Conservation (phyloP, 2,888 invertebrate genomes). For the Megalurothrips usitatus region DNA sequence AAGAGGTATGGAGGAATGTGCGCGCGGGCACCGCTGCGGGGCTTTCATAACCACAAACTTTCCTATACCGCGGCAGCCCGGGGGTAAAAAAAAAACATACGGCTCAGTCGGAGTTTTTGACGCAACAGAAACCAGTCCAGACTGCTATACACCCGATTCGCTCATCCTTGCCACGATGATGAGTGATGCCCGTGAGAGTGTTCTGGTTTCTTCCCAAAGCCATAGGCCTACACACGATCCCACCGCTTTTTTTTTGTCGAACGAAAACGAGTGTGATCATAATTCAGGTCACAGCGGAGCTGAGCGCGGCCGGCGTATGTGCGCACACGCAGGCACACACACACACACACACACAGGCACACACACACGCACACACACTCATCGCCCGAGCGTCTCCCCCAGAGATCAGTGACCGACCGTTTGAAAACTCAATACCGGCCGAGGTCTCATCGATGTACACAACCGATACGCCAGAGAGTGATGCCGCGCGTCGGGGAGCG, state of each 20-base stretch:
- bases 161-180: no score
- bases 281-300: slow-evolving; percentile 1
- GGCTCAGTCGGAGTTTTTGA: no score
- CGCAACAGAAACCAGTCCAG: no score
- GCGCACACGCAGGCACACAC: not conserved
- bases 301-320: not conserved
- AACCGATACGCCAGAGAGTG: not conserved
- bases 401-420: slow-evolving; percentile 11
- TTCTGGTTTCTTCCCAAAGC: not conserved
- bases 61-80: no score
- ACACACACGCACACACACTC: not conserved
- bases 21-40: no score
- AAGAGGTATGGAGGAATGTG: no score
- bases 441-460: not conserved
- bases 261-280: slow-evolving; percentile 20
- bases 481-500: not conserved
- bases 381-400: not conserved
- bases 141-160: no score
- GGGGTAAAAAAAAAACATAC: no score
- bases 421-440: slow-evolving; percentile 15
- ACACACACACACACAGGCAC: not conserved
- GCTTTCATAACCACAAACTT: no score
- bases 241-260: not conserved
- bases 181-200: not conserved
- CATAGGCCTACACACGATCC: not conserved